Evolutionary conservation across 2,113 vertebrate species (phyloP).

Genomic region (Mandrillus leucophaeus): DNA sequence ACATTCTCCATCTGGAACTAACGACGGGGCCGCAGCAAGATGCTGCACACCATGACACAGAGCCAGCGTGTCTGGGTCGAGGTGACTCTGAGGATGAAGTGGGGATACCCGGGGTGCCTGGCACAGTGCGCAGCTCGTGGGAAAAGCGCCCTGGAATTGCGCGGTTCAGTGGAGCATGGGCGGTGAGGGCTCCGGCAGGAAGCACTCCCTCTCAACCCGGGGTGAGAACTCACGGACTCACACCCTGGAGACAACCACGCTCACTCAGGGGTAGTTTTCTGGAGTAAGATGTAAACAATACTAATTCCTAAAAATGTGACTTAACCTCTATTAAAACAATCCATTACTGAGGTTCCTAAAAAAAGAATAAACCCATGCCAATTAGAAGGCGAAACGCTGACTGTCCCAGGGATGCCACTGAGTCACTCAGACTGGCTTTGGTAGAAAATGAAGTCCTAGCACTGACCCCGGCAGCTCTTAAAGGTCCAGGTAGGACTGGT

Average conservation of each 20-base stretch:
- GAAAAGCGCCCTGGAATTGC: neutral
- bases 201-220: rapidly evolving
- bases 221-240: rapidly evolving
- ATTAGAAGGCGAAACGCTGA: neutral
- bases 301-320: neutral
- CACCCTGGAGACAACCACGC: neutral
- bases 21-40: neutral
- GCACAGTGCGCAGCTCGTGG: neutral
- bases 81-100: neutral
- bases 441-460: neutral
- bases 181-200: rapidly evolving
- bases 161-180: neutral
- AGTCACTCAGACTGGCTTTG: neutral
- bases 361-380: neutral
- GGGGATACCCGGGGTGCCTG: neutral
- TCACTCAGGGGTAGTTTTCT: too few relatives aligned
- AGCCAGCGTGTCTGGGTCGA: neutral
- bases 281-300: too few relatives aligned
- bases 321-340: neutral
- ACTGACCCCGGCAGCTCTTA: neutral
- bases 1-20: too few relatives aligned
- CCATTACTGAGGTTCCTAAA: neutral
- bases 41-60: rapidly evolving
- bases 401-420: neutral
- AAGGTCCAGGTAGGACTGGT: rapidly evolving